Percentiles rank a stretch among this genome's conserved stretches.
phyloP scores from a whole-genome alignment of 2,113 vertebrate species.

The Lucifuga dentata region DNA sequence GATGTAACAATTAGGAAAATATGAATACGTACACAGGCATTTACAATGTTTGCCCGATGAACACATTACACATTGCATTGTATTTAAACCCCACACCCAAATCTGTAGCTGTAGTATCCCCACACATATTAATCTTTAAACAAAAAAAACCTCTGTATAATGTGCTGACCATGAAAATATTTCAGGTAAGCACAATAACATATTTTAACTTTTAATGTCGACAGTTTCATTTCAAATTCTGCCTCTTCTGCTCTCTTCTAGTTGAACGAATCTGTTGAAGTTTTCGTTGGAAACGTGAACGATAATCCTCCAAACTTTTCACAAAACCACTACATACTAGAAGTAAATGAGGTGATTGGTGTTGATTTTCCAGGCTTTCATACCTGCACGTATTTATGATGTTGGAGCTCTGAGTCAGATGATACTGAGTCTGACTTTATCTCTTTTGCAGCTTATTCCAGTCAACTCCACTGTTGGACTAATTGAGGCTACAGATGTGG shows the following conservation, averaged over 20 bases:
- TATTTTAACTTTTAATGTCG: too few relatives aligned
- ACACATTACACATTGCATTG: too few relatives aligned
- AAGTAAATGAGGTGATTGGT: constrained; percentile 81
- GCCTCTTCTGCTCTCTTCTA: constrained; percentile 33
- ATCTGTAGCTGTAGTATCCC: too few relatives aligned
- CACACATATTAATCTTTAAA: too few relatives aligned
- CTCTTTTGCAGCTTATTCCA: constrained; percentile 73
- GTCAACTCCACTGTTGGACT: constrained; percentile 74
- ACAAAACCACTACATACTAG: constrained; percentile 70
- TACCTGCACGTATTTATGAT: not conserved
- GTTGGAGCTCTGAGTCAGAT: rapidly evolving
- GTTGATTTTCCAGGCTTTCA: not conserved
- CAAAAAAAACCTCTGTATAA: too few relatives aligned
- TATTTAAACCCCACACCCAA: too few relatives aligned
- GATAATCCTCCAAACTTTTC: constrained; percentile 83
- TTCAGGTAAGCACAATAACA: too few relatives aligned
- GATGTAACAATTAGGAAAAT: too few relatives aligned
- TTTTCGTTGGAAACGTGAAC: constrained; percentile 79
- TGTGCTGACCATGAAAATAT: too few relatives aligned
- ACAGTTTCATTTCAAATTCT: too few relatives aligned
- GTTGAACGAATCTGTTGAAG: constrained; percentile 72
- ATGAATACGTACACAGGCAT: too few relatives aligned
- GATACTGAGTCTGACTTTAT: not conserved
- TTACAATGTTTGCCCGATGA: too few relatives aligned
- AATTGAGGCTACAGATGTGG: constrained; percentile 79